phyloP scores from a whole-genome alignment of 92 coral and sea anemone species.

The Palythoa heliodiscus region DNA sequence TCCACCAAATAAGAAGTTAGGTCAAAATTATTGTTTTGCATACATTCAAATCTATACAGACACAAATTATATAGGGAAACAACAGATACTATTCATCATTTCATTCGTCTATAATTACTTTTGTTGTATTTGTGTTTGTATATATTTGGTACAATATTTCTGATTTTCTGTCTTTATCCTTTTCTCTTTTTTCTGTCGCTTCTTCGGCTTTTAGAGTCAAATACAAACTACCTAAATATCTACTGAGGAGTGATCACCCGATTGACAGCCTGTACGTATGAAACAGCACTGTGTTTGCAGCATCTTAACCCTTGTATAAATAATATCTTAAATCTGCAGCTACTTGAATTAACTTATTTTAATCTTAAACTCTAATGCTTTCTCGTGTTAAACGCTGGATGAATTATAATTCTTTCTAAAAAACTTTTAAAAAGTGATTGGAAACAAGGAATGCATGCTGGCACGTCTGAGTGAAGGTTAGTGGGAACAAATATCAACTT shows the following conservation, averaged over 20 bases:
- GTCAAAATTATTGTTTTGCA: too few species aligned
- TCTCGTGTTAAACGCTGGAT: neutral
- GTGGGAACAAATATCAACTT: neutral
- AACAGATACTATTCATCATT: too few species aligned
- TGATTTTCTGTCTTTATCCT: constrained; percentile 12
- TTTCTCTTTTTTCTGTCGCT: neutral
- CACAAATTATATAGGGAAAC: too few species aligned
- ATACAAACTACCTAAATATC: constrained; percentile 42
- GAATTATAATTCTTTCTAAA: neutral
- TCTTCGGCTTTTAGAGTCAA: constrained; percentile 30
- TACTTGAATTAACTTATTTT: neutral
- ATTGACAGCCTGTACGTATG: constrained; percentile 48
- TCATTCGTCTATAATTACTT: neutral
- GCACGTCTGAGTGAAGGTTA: neutral
- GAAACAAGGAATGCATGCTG: neutral
- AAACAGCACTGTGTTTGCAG: neutral
- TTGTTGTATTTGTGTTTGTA: neutral
- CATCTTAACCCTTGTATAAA: neutral
- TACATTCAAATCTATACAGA: too few species aligned
- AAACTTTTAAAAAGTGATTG: neutral
- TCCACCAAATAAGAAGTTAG: too few species aligned
- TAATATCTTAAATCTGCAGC: neutral
- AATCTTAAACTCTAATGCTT: neutral
- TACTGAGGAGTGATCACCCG: constrained; percentile 38
- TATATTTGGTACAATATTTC: neutral